Evolutionary conservation across 2,113 vertebrate genomes (phyloP), one percentile per base, ranked within the genome.

Genomic region (Ochotona princeps): DNA sequence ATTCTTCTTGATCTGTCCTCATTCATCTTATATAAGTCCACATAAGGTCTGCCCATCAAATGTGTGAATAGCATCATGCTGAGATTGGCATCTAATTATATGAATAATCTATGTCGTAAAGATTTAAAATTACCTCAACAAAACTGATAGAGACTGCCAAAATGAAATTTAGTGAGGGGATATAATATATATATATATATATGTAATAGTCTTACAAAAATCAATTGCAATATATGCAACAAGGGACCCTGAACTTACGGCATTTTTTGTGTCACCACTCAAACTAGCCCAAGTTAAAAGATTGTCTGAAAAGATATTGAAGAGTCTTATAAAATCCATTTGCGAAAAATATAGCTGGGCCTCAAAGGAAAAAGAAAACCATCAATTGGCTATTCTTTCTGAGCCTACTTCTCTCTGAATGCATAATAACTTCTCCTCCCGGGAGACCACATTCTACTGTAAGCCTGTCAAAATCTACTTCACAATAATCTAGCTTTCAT

Each of bases 321-420:
- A 83, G 26, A 91, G 75, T 93, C 18, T 95, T 12, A 69, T 26
- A 94, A 61, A 95, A 90, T 89, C 61, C 25, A 91, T 63, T 89
- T 87, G 35, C 9, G 14, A 89, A 78, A 80, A 92, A 69, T 87
- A 38, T 15, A 94, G 35, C 67, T 79, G 9, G 70, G 6, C 8
- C n/a, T 93, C 78, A 91, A n/a, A 73, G 65, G 66, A 89, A 72
- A 38, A 95, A 90, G 65, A 67, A 94, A 87, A 61, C n/a, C 44
- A 63, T 80, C 69, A 57, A 69, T n/a, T 63, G 74, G 20, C 21
- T 81, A 28, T 75, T 91, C 49, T 92, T 87, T 89, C 75, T 80
- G 35, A 91, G 91, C 25, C 49, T n/a, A 60, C 54, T 89, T 82
- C 30, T 90, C 18, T 70, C 67, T 81, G 66, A 91, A 87, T 91